Base-by-base conservation (phyloP, 2,888 invertebrate species). In the Allophyes oxyacanthae region DNA sequence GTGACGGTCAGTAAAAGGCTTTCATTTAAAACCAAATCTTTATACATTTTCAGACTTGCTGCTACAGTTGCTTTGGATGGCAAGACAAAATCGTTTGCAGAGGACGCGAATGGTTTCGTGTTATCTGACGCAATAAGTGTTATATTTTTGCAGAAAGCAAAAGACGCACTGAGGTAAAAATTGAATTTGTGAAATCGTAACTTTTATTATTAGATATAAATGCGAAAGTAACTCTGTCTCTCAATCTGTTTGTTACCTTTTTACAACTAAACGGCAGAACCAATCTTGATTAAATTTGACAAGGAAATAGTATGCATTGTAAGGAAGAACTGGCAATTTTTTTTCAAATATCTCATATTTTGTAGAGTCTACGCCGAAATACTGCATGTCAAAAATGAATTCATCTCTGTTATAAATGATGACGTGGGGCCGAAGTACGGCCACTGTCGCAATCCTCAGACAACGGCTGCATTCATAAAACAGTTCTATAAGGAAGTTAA, bases 371-470 rank as follows among this genome's bases (percentile, higher is more conserved):
- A 97, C 73, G 95, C 95, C 0, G 95, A 95, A 52, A 87, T 97
- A 0, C 86, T 97, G 10, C 95, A 97, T 77, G 95, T 96, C 0
- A 97, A 97, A 83, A 95, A 95, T 10, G 56, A 64, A 25, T 70
- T 64, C 20, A 40, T 37, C 6, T 96, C 88, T 95, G 96, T 30
- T 91, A 92, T 81, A 85, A 94, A 74, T 81, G 91, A 37, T 84
- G 92, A 59, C 41, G 59, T 36, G 9, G 61, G 68, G 7, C 61
- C 58, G 6, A 64, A 75, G 89, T 95, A 48, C 89, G 95, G 77
- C 0, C 95, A 95, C 9, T 94, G 91, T 66, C 95, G 95, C 0
- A 92, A 95, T 0, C 94, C 95, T 0, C 77, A 83, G n/a, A 79
- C 84, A 9, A 94, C 95, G 62, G 88, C 88, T n/a, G 78, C 87